Conservation (phyloP, 2,113 vertebrate species). For the Phasianus colchicus region DNA sequence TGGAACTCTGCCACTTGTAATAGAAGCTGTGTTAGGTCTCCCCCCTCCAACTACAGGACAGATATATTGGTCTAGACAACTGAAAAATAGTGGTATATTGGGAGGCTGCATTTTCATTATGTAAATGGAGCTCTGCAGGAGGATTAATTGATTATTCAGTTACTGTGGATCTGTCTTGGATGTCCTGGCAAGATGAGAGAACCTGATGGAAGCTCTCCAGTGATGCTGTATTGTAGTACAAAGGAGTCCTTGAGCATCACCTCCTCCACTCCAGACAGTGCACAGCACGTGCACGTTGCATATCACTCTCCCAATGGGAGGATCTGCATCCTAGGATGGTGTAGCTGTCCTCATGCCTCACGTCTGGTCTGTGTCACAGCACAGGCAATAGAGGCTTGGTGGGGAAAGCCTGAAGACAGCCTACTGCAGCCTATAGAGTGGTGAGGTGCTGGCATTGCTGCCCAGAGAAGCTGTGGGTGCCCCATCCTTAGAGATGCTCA, state of each 20-base stretch:
- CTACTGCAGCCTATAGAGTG: background rate
- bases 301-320: background rate
- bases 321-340: background rate
- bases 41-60: constrained; percentile 68
- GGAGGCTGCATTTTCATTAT: constrained; percentile 78
- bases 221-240: constrained; percentile 44
- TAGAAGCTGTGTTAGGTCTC: constrained; percentile 75
- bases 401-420: background rate
- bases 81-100: constrained; percentile 76
- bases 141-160: constrained; percentile 83
- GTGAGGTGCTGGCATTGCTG: too few relatives aligned
- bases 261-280: background rate
- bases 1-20: constrained; percentile 73
- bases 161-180: constrained; percentile 74
- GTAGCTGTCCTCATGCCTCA: background rate
- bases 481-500: too few relatives aligned
- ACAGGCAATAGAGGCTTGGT: background rate
- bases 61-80: constrained; percentile 82
- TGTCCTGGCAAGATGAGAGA: constrained; percentile 72
- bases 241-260: constrained; percentile 4
- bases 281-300: background rate
- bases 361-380: background rate
- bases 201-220: constrained; percentile 59
- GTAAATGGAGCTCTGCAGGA: constrained; percentile 80
- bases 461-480: too few relatives aligned